Evolutionary conservation across 2,888 invertebrate species (phyloP).

Genomic region (Catocala nupta): DNA sequence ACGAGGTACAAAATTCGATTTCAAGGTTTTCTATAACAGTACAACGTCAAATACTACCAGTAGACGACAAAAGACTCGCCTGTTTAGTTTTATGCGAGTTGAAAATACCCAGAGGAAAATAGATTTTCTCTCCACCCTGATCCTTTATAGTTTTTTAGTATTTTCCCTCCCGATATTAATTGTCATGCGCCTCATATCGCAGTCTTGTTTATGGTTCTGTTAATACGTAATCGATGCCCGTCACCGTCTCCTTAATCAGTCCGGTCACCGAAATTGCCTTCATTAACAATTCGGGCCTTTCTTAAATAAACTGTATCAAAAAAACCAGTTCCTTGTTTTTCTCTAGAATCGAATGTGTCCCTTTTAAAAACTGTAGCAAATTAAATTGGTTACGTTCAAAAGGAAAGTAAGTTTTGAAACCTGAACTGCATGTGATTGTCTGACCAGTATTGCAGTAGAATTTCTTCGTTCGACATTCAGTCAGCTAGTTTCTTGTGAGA

Average conservation of each 20-base stretch:
- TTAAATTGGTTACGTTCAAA: constrained; percentile 59
- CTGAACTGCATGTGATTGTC: constrained; percentile 47
- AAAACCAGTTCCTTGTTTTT: constrained; percentile 62
- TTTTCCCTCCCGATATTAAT: too few relatives aligned
- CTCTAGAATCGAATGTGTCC: constrained; percentile 68
- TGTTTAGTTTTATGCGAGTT: too few relatives aligned
- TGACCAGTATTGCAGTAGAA: constrained; percentile 18
- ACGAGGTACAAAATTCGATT: too few relatives aligned
- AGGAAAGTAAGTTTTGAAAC: constrained; percentile 58
- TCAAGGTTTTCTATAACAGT: too few relatives aligned
- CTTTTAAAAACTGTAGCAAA: constrained; percentile 69
- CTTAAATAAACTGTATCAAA: constrained; percentile 72
- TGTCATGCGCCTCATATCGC: constrained; percentile 13
- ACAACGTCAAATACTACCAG: too few relatives aligned
- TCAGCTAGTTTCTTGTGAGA: constrained; percentile 17
- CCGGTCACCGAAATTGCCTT: constrained; percentile 75
- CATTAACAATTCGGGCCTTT: constrained; percentile 73
- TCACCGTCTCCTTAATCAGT: constrained; percentile 71
- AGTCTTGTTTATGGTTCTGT: constrained; percentile 40
- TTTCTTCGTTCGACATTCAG: constrained; percentile 8
- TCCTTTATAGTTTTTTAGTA: too few relatives aligned
- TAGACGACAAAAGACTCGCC: too few relatives aligned
- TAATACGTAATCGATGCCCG: constrained; percentile 68
- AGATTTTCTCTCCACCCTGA: too few relatives aligned
- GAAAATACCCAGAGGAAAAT: too few relatives aligned